Percentiles rank a stretch among this genome's conserved stretches.
phyloP scores from a whole-genome alignment of 2,113 vertebrate species.

The Chloebia gouldiae region DNA sequence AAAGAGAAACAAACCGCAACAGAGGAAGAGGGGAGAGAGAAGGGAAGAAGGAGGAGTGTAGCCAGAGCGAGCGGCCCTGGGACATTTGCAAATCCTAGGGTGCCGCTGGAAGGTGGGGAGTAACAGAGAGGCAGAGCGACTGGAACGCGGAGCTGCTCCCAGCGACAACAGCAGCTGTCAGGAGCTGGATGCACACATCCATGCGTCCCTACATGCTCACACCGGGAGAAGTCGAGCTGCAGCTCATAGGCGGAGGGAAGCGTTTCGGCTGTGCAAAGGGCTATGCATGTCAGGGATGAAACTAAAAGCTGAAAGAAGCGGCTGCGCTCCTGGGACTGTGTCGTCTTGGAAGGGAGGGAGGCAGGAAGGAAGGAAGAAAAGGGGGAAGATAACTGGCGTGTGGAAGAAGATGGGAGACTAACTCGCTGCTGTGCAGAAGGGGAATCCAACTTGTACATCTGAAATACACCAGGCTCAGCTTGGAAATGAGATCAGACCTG shows the following conservation, averaged over 20 bases:
- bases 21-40: neutral
- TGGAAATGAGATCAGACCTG: slow-evolving; percentile 57
- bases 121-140: neutral
- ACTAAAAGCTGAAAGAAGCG: slow-evolving; percentile 9
- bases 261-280: neutral
- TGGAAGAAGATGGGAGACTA: slow-evolving; percentile 37
- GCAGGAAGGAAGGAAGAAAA: slow-evolving; percentile 33
- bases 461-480: slow-evolving; percentile 23
- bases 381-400: slow-evolving; percentile 20
- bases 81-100: neutral
- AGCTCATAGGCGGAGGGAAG: slow-evolving; percentile 33
- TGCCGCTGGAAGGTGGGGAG: neutral
- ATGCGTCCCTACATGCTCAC: neutral
- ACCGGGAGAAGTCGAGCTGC: neutral
- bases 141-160: neutral
- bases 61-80: neutral
- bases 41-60: neutral
- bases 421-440: neutral
- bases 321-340: slow-evolving; percentile 16
- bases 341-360: slow-evolving; percentile 15
- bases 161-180: neutral
- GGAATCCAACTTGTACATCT: slow-evolving; percentile 68
- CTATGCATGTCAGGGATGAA: slow-evolving; percentile 20
- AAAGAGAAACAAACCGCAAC: neutral
- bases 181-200: neutral